Percentiles rank a stretch among this genome's conserved stretches.
Evolutionary conservation across 2,797 vertebrate genomes (phyloP).

Genomic region (Pseudomugil tenellus): DNA sequence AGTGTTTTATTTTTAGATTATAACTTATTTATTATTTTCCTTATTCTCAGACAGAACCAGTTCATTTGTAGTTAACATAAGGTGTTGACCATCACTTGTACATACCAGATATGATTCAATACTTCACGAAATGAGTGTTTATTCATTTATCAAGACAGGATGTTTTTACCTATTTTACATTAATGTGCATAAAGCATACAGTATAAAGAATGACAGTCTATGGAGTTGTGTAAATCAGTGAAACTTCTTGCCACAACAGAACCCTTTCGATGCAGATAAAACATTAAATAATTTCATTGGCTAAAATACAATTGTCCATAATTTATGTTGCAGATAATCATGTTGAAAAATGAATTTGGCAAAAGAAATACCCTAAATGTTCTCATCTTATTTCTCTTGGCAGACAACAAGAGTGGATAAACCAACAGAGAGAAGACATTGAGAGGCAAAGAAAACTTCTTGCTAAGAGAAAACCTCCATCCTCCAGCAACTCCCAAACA

Average conservation of each 20-base stretch:
- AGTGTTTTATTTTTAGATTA: constrained; percentile 56
- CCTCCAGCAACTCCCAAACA: constrained; percentile 93
- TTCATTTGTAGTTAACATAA: neutral
- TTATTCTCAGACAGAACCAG: neutral
- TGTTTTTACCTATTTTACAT: constrained; percentile 3
- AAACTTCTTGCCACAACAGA: neutral
- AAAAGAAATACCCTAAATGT: neutral
- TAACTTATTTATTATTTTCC: neutral
- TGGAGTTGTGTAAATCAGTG: neutral
- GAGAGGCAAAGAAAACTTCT: constrained; percentile 98
- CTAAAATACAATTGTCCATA: neutral
- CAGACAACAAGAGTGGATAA: constrained; percentile 97
- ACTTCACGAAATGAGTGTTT: neutral
- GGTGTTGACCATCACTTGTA: neutral
- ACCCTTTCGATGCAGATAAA: neutral
- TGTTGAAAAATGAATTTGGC: neutral
- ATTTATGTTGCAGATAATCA: neutral
- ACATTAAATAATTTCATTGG: neutral
- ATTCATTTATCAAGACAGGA: neutral
- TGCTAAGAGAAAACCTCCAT: constrained; percentile 95
- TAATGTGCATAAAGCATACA: neutral
- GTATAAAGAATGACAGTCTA: neutral
- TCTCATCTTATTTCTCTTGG: neutral
- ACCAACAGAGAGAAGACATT: constrained; percentile 98
- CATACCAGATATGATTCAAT: too few species aligned